Evolutionary conservation across 2,888 invertebrate genomes (phyloP).

Genomic region (Furcula furcula): DNA sequence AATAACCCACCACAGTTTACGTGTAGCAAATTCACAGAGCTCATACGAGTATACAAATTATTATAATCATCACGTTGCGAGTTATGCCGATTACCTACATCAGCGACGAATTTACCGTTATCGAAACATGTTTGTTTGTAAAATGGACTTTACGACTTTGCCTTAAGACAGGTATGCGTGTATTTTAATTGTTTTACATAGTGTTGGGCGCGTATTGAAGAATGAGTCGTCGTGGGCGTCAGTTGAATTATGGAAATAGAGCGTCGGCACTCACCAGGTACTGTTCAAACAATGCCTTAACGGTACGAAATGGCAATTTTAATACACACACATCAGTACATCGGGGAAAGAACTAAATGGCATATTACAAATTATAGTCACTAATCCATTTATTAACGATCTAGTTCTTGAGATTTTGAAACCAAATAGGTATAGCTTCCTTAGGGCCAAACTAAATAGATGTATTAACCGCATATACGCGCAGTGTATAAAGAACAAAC

Average conservation of each 20-base stretch:
- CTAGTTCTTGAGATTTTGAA: no score
- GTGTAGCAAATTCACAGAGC: neutral
- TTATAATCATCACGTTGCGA: conserved; percentile 37
- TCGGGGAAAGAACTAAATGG: no score
- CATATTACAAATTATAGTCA: no score
- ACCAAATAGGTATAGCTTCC: no score
- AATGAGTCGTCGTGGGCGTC: conserved; percentile 60
- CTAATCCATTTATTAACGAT: no score
- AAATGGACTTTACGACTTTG: conserved; percentile 45
- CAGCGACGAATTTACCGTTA: conserved; percentile 31
- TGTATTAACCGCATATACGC: no score
- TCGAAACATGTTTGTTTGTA: conserved; percentile 28
- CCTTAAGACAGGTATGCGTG: conserved; percentile 33
- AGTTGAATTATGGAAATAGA: conserved; percentile 74
- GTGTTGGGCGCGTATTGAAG: conserved; percentile 42
- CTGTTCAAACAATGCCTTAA: conserved; percentile 69
- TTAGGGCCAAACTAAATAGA: no score
- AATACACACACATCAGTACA: no score
- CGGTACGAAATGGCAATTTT: conserved; percentile 60
- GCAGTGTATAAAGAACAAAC: no score
- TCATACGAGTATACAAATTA: conserved; percentile 12
- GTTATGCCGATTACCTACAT: conserved; percentile 47
- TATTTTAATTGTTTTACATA: conserved; percentile 28
- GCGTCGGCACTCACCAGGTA: conserved; percentile 44
- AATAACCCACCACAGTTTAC: neutral